A percentile compares a stretch with the other conserved stretches of the same genome.
Evolutionary conservation across 2,113 vertebrate genomes (phyloP).

Genomic region (Notothenia rossii): DNA sequence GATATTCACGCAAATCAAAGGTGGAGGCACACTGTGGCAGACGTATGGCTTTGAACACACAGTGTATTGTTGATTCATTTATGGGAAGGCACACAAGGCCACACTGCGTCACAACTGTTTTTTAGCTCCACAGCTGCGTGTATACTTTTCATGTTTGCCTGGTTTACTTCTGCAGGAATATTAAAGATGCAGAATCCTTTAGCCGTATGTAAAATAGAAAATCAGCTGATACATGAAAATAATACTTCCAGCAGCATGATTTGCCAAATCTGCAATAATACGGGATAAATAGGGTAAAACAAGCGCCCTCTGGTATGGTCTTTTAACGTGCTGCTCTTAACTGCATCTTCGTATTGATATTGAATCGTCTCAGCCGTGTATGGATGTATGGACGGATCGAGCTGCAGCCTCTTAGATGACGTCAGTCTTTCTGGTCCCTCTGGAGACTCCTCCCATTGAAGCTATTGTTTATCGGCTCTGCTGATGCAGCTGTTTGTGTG

Average conservation of each 20-base stretch:
- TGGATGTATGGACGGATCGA: conserved; percentile 18
- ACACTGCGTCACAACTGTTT: neutral
- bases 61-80: neutral
- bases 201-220: neutral
- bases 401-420: conserved; percentile 62
- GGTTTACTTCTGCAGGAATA: neutral
- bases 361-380: neutral
- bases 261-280: neutral
- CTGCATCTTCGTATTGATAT: conserved; percentile 3
- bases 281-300: conserved; percentile 14
- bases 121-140: neutral
- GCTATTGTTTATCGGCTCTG: conserved; percentile 75
- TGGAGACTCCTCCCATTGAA: conserved; percentile 68
- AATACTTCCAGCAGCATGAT: neutral
- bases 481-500: conserved; percentile 73
- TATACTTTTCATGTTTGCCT: neutral
- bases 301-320: neutral
- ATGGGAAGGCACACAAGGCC: neutral
- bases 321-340: neutral
- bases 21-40: conserved; percentile 29
- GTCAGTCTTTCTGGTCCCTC: conserved; percentile 52
- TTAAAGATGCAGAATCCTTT: neutral
- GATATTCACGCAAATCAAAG: conserved; percentile 54
- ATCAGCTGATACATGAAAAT: neutral
- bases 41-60: neutral